Conservation (phyloP, 2,797 vertebrate genomes). For the Gymnocypris eckloni region DNA sequence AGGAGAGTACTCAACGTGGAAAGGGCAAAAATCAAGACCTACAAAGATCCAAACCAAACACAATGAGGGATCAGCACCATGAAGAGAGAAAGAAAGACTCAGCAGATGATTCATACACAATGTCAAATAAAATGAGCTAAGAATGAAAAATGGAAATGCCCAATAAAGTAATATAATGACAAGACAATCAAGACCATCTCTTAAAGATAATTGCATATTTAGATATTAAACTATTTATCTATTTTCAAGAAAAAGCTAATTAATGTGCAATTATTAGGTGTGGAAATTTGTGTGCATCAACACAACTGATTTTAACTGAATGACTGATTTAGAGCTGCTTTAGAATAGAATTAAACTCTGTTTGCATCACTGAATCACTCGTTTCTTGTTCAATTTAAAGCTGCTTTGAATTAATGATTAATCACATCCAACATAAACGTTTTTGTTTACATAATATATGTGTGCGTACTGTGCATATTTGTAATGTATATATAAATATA, state of each 20-base stretch:
- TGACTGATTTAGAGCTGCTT: neutral
- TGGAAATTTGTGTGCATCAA: neutral
- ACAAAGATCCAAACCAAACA: conserved; percentile 99
- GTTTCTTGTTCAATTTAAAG: neutral
- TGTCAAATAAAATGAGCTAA: conserved; percentile 21
- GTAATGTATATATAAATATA: neutral
- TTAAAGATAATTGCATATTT: neutral
- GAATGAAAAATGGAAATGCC: conserved; percentile 24
- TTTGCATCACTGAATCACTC: neutral
- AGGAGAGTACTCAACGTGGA: conserved; percentile 98
- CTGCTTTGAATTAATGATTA: neutral
- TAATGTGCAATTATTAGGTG: neutral
- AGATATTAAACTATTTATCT: neutral
- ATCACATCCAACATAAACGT: neutral
- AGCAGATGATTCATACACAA: conserved; percentile 42
- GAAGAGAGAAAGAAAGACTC: conserved; percentile 59
- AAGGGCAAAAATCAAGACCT: conserved; percentile 99
- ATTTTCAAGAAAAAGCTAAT: neutral
- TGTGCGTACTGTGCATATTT: neutral
- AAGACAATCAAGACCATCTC: conserved; percentile 14
- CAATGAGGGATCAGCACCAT: conserved; percentile 91
- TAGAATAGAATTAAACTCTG: neutral
- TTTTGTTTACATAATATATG: neutral
- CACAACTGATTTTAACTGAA: neutral
- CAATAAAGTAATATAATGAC: conserved; percentile 10